Evolutionary conservation across 2,888 invertebrate genomes (phyloP), one percentile per base, ranked within the genome.

Genomic region (Baccha elongata): DNA sequence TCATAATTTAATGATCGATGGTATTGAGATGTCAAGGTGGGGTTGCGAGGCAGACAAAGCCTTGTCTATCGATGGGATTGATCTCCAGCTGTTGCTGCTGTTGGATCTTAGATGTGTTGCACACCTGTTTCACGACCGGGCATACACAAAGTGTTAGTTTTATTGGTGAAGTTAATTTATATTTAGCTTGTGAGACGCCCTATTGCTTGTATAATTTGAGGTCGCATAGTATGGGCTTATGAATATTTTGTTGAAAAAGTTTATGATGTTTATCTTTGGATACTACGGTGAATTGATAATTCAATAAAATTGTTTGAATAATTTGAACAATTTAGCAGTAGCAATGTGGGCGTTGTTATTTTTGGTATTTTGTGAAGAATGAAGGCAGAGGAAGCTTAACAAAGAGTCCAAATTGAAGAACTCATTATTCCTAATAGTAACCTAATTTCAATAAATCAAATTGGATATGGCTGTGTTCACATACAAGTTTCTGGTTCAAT

Each of bases 61-160:
- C 50, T 65, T 7, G 50, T 13, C 53, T 73, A 78, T 78, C 50
- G 42, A 44, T 37, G 1, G n/a, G 11, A 50, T 67, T 17, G 71
- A 64, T 78, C 68, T 78, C 83, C 78, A 58, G 83, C 83, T 83
- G 83, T 42, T 76, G 83, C 55, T 76, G 68, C 72, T 73, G 76
- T 68, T 37, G 42, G 17, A 42, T 60, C 32, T 65, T 15, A 13
- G 17, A 40, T 17, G 17, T 15, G 26, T 44, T 69, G 21, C 68
- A 68, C 83, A 83, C 78, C 78, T 78, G 83, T 64, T 78, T 11
- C 67, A 74, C 52, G 65, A 58, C 67, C 72, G 52, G 50, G 65
- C 52, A 44, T 53, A 35, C 35, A 42, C 62, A 64, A 65, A 83
- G 83, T 83, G 83, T 83, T 78, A 78, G 62, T 83, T 83, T 83